Percentiles rank a stretch among this genome's conserved stretches.
phyloP scores from a whole-genome alignment of 2,113 vertebrate genomes.

The Anthoscopus minutus region DNA sequence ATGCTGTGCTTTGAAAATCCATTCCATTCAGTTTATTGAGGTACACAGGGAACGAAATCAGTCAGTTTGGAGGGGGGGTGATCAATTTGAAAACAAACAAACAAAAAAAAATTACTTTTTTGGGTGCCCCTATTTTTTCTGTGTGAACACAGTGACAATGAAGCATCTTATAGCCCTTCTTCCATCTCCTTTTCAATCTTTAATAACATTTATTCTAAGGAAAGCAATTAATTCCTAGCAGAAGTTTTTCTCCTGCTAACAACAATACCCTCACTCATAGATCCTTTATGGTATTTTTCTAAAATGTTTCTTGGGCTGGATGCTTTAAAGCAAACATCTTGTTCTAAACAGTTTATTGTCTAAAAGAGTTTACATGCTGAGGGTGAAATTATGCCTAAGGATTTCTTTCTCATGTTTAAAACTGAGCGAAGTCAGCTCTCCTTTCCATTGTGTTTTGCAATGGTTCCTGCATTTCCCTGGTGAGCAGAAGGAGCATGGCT shows the following conservation, averaged over 20 bases:
- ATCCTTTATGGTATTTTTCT: background rate
- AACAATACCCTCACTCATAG: background rate
- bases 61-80: background rate
- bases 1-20: slow-evolving; percentile 65
- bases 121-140: background rate
- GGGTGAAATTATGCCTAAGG: background rate
- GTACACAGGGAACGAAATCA: slow-evolving; percentile 43
- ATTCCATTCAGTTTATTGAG: slow-evolving; percentile 52
- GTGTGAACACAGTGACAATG: background rate
- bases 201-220: slow-evolving; percentile 1
- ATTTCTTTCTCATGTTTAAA: background rate
- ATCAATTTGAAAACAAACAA: background rate
- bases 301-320: background rate
- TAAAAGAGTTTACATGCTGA: background rate
- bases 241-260: background rate
- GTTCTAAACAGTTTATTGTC: background rate
- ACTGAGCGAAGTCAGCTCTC: background rate
- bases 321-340: background rate
- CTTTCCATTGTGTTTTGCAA: background rate
- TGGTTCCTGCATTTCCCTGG: background rate
- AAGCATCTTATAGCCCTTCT: background rate
- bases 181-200: background rate
- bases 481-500: rapidly evolving
- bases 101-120: background rate
- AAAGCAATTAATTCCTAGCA: background rate